Evolutionary conservation across 2,797 vertebrate species (phyloP), one percentile per base, ranked within the genome.

Genomic region (Smutsia gigantea): DNA sequence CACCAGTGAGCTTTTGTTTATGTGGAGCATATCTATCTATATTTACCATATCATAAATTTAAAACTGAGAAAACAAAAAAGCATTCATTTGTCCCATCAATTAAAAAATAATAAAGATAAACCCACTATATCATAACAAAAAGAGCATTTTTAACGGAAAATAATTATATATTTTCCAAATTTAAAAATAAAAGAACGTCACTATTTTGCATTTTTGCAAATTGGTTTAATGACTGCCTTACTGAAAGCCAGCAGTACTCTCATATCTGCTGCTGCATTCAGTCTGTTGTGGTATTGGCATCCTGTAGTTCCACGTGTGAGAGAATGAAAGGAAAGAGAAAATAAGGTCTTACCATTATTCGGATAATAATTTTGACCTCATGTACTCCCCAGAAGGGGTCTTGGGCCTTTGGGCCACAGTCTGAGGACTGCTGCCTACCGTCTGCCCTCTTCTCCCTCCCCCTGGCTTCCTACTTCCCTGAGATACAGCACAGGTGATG

Each of bases 171-270:
- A 57, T 69, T 91, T 93, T 77, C 9, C 18, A 84, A 79, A 66
- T 46, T 75, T 64, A 75, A 96, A 85, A 77, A 92, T 27, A 89
- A 39, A 57, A 95, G 37, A 90, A 59, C 92, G 29, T 2, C 14
- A 42, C n/a, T 88, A 75, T 18, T 94, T 77, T 81, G 61, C 10
- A 87, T 63, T 83, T 94, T 31, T 53, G 4, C n/a, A 66, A 69
- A 51, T 71, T 5, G 42, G 8, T 66, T 82, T 77, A 74, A 64
- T 78, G 51, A n/a, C 42, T 72, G 59, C 18, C 18, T 88, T 61
- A 77, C 63, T 2, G 77, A 37, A 39, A 87, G 34, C n/a, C 57
- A 59, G n/a, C 5, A 39, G 29, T 27, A 59, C 25, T 83, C 55
- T 82, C 21, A 42, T 29, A 51, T 18, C n/a, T 85, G 29, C 25